Base-by-base conservation (phyloP, 2,888 invertebrate species). In the Entomobrya multifasciata region DNA sequence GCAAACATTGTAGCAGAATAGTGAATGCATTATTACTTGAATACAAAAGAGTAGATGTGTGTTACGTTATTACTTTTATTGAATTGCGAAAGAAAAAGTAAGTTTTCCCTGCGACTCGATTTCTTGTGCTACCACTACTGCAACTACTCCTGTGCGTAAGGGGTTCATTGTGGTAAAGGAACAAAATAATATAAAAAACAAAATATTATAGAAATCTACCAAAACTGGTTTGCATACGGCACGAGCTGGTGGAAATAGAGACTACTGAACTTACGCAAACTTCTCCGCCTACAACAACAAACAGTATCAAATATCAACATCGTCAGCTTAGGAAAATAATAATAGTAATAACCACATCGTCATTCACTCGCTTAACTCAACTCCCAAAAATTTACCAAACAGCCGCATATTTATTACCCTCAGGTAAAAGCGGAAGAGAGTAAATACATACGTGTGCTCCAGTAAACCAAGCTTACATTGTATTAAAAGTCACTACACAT, bases 311-410 rank as follows among this genome's bases (percentile, higher is more conserved):
- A 62, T 17, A 30, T 36, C 36, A 27, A 17, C 62, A 62, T n/a
- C 62, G n/a, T n/a, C n/a, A n/a, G n/a, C n/a, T n/a, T n/a, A n/a
- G n/a, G n/a, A n/a, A n/a, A n/a, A n/a, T n/a, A n/a, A n/a, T n/a
- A n/a, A n/a, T n/a, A n/a, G n/a, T n/a, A n/a, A 62, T 62, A 62
- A 62, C 62, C 62, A 62, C 36, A 30, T 62, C 62, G 36, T 62
- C 30, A 27, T 30, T 60, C 60, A 30, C 60, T 30, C 60, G 4
- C 30, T 27, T 30, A 30, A n/a, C n/a, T n/a, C n/a, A n/a, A n/a
- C n/a, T n/a, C n/a, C n/a, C n/a, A n/a, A n/a, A n/a, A n/a, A n/a
- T n/a, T n/a, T n/a, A n/a, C n/a, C n/a, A n/a, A n/a, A n/a, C n/a
- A n/a, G n/a, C n/a, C n/a, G n/a, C n/a, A n/a, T 60, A 57, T 57